These are phyloP conservation scores for Drosophila parabipectinata DNA, from an alignment of 1,140 invertebrate species.

Conservation along the genomic window DNA sequence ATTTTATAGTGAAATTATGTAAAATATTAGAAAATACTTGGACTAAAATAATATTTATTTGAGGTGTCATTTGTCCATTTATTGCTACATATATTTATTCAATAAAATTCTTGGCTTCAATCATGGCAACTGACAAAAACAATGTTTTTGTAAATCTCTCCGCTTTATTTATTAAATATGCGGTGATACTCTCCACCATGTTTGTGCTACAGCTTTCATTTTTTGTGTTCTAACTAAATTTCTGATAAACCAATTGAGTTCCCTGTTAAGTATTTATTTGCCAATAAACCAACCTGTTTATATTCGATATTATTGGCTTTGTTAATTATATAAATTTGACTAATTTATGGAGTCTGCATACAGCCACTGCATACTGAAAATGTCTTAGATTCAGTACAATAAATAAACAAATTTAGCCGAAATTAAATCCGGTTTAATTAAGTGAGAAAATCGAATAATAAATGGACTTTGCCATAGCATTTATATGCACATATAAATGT, in stretches of 20 bases:
- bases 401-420: slow-evolving; percentile 25
- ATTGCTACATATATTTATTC: too few species aligned
- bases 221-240: background rate
- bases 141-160: background rate
- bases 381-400: slow-evolving; percentile 31
- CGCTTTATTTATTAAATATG: background rate
- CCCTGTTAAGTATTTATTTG: background rate
- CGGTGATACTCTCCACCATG: background rate
- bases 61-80: background rate
- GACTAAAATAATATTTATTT: background rate
- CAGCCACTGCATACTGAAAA: background rate
- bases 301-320: slow-evolving; percentile 1
- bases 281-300: background rate
- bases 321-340: background rate
- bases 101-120: too few species aligned
- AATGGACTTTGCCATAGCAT: slow-evolving; percentile 1
- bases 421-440: slow-evolving; percentile 45
- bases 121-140: too few species aligned
- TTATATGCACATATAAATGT: slow-evolving; percentile 8
- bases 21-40: background rate
- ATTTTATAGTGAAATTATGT: background rate
- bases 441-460: slow-evolving; percentile 35
- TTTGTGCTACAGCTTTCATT: background rate
- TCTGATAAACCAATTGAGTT: background rate
- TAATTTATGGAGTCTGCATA: background rate